Evolutionary conservation across 1,140 invertebrate species (phyloP).

Genomic region (Pissodes strobi): DNA sequence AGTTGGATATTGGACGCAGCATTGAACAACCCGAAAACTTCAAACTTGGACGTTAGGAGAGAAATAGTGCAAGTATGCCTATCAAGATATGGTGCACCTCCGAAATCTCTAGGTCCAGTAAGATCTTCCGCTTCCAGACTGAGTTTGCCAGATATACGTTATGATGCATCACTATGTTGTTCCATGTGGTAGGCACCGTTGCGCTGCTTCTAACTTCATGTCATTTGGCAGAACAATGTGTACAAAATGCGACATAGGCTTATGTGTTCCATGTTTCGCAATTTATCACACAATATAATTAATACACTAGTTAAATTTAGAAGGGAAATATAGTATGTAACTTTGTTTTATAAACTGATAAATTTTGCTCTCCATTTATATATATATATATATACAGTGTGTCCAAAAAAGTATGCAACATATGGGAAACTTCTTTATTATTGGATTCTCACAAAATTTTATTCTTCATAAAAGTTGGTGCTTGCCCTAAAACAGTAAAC

Average conservation of each 20-base stretch:
- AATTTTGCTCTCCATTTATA: too few species aligned
- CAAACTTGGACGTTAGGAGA: neutral
- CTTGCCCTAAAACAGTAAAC: too few species aligned
- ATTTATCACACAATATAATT: neutral
- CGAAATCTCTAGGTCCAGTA: neutral
- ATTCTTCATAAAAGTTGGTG: too few species aligned
- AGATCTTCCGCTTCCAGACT: neutral
- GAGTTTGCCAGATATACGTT: neutral
- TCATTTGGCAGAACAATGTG: constrained; percentile 1
- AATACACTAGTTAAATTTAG: neutral
- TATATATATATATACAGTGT: too few species aligned
- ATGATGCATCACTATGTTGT: neutral
- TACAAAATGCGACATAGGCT: neutral
- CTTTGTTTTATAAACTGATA: too few species aligned
- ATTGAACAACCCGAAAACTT: neutral
- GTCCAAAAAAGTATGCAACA: too few species aligned
- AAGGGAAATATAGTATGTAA: too few species aligned
- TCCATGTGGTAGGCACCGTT: neutral
- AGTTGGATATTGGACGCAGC: constrained; percentile 47
- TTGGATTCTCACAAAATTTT: too few species aligned
- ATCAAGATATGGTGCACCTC: neutral
- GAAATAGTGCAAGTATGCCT: neutral
- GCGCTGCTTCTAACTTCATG: neutral
- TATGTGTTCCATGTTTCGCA: neutral
- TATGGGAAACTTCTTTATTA: too few species aligned